Evolutionary conservation across 2,888 invertebrate genomes (phyloP).

Genomic region (Linnaemya vulpina): DNA sequence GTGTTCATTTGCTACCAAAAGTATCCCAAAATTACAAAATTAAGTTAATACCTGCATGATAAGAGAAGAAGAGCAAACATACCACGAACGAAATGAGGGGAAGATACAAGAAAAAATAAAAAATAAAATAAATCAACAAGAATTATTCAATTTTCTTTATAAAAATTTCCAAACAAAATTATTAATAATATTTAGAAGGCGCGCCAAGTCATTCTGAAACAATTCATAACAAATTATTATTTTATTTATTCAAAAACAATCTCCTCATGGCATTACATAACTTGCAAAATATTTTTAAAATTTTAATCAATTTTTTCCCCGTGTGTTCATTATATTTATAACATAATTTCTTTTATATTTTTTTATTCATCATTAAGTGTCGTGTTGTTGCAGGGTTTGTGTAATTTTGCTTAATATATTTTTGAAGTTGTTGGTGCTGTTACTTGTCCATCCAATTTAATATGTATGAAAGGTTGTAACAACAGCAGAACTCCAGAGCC

Average conservation of each 20-base stretch:
- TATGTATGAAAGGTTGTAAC: not conserved
- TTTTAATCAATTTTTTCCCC: not conserved
- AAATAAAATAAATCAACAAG: not conserved
- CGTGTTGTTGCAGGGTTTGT: conserved; percentile 13
- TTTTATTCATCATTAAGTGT: conserved; percentile 41
- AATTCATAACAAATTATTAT: conserved; percentile 1
- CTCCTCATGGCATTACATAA: conserved; percentile 8
- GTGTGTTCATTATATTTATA: conserved; percentile 14
- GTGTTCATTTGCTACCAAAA: conserved; percentile 41
- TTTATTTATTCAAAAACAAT: conserved; percentile 1
- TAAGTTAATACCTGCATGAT: conserved; percentile 71
- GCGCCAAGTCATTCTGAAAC: not conserved
- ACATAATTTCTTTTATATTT: conserved; percentile 20
- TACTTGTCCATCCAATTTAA: conserved; percentile 44
- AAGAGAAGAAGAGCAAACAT: conserved; percentile 65
- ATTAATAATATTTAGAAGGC: conserved; percentile 43
- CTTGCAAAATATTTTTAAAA: not conserved
- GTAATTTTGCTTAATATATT: conserved; percentile 13
- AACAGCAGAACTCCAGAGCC: not conserved
- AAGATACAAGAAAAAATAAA: not conserved
- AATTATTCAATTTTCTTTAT: conserved; percentile 62
- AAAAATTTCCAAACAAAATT: conserved; percentile 50
- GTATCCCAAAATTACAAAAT: conserved; percentile 72
- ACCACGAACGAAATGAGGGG: conserved; percentile 12
- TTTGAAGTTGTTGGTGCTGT: not conserved